phyloP scores from a whole-genome alignment of 2,888 invertebrate species.

The Netelia inedita region DNA sequence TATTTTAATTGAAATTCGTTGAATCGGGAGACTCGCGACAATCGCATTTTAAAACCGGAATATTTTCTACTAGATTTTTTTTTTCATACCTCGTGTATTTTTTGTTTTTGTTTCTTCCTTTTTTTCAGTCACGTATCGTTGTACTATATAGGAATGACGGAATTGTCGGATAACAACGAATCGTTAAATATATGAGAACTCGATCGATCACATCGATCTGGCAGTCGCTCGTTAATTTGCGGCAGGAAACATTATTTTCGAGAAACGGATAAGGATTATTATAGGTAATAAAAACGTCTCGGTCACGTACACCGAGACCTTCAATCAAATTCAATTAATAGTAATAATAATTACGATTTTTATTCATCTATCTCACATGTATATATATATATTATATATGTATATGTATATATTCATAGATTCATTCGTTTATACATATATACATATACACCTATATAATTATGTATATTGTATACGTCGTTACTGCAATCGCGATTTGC shows the following conservation, averaged over 20 bases:
- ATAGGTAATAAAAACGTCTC: background rate
- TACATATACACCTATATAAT: slow-evolving; percentile 74
- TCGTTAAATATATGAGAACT: background rate
- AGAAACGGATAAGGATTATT: slow-evolving; percentile 1
- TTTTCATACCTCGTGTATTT: background rate
- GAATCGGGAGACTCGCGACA: background rate
- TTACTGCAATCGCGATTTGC: slow-evolving; percentile 71
- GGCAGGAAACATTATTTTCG: too few relatives aligned
- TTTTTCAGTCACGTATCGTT: background rate
- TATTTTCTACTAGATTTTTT: slow-evolving; percentile 13
- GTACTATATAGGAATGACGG: background rate
- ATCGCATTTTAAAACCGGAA: slow-evolving; percentile 11
- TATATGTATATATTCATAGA: slow-evolving; percentile 73
- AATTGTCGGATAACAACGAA: slow-evolving; percentile 19
- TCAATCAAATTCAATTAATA: slow-evolving; percentile 49
- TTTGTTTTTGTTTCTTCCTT: slow-evolving; percentile 19
- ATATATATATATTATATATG: slow-evolving; percentile 77
- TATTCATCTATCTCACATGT: slow-evolving; percentile 81
- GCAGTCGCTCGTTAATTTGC: background rate
- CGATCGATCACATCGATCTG: background rate
- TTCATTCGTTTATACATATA: slow-evolving; percentile 70
- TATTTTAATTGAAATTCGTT: background rate
- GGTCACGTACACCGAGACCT: background rate
- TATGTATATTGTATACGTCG: slow-evolving; percentile 81
- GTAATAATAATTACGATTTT: slow-evolving; percentile 78